Conservation (phyloP, 1,140 invertebrate species). For the Globodera ellingtonae region DNA sequence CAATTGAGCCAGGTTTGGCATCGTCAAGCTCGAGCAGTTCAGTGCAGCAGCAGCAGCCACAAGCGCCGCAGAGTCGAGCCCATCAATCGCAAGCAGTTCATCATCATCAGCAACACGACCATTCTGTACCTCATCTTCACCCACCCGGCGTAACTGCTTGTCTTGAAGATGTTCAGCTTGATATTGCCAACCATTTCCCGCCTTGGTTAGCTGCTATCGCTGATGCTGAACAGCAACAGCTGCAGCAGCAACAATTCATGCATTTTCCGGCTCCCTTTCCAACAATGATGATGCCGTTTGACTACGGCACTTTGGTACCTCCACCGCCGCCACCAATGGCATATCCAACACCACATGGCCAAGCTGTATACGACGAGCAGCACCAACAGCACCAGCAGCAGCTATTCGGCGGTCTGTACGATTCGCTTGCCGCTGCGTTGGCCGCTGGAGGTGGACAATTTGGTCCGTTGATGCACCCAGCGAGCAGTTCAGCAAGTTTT, state of each 20-base stretch:
- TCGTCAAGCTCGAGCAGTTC: background rate
- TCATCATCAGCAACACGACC: too few species aligned
- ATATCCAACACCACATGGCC: conserved; percentile 1
- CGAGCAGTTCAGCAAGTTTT: background rate
- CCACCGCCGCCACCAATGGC: background rate
- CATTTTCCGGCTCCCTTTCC: background rate
- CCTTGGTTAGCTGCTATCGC: background rate
- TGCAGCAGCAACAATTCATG: background rate
- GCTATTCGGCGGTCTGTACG: background rate
- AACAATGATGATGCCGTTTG: background rate
- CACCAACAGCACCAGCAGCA: conserved; percentile 8
- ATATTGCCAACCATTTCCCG: background rate
- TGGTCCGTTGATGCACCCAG: background rate
- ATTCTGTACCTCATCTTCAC: background rate
- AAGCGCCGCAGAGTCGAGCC: background rate
- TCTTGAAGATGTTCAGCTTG: background rate
- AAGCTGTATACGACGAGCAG: background rate
- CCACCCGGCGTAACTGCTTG: background rate
- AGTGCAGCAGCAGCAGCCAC: background rate
- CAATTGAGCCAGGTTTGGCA: background rate
- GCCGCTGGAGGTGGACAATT: background rate
- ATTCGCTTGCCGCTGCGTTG: background rate
- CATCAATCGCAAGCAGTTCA: too few species aligned
- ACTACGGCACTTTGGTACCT: background rate
- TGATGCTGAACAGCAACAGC: background rate